These are phyloP conservation scores for Tortrix viridana DNA, from an alignment of 2,888 invertebrate genomes.

Conservation along the genomic window DNA sequence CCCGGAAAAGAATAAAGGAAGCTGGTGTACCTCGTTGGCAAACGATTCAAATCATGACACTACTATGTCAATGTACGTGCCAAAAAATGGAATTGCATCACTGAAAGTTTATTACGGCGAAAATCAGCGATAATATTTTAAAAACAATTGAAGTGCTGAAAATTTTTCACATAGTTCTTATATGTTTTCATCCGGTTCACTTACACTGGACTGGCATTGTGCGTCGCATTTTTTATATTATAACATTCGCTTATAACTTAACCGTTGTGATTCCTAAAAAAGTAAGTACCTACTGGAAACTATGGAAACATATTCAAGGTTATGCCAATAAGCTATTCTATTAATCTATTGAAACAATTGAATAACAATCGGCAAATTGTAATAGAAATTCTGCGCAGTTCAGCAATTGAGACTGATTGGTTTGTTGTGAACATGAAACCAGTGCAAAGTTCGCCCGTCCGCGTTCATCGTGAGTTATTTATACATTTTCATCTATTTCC, in stretches of 20 bases:
- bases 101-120: conserved; percentile 4
- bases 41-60: conserved; percentile 47
- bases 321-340: not conserved
- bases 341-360: conserved; percentile 6
- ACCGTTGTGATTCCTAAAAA: too few species aligned
- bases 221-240: too few species aligned
- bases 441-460: conserved; percentile 58
- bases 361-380: conserved; percentile 18
- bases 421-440: conserved; percentile 47
- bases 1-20: conserved; percentile 56
- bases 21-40: conserved; percentile 57
- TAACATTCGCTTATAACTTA: too few species aligned
- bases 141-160: too few species aligned
- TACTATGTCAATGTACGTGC: conserved; percentile 52
- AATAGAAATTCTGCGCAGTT: conserved; percentile 40
- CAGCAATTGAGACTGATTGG: conserved; percentile 53
- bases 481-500: conserved; percentile 48
- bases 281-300: too few species aligned
- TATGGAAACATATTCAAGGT: conserved; percentile 14
- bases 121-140: not conserved
- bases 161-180: too few species aligned
- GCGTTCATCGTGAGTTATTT: conserved; percentile 49
- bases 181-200: too few species aligned
- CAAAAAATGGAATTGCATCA: conserved; percentile 44
- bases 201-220: too few species aligned